A percentile compares a stretch with the other conserved stretches of the same genome.
These are phyloP conservation scores for Solea solea DNA, from an alignment of 2,113 vertebrate genomes.

Conservation along the genomic window DNA sequence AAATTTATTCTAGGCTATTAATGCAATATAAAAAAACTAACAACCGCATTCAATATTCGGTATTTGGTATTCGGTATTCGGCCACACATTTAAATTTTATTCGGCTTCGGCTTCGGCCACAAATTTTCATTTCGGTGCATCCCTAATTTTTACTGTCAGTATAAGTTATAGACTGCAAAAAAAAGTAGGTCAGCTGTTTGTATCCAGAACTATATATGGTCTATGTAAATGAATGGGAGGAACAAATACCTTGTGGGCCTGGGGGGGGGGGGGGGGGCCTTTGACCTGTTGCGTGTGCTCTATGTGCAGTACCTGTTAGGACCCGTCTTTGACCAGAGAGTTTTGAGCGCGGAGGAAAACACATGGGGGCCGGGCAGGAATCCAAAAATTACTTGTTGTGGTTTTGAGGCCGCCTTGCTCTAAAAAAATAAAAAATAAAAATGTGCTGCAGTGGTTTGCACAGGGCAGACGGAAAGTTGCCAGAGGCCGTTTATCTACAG, in stretches of 20 bases:
- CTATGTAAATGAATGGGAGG: constrained; percentile 45
- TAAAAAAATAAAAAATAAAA: not conserved
- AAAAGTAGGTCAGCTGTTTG: constrained; percentile 26
- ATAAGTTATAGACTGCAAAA: constrained; percentile 20
- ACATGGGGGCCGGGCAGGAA: constrained; percentile 57
- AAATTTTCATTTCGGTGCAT: no score
- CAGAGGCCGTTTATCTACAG: constrained; percentile 17
- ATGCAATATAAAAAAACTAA: no score
- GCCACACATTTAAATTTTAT: no score
- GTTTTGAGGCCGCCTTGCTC: constrained; percentile 53
- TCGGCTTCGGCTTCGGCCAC: no score
- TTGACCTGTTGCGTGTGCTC: constrained; percentile 69
- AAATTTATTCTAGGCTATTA: no score
- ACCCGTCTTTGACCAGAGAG: constrained; percentile 64
- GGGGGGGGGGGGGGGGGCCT: constrained; percentile 39
- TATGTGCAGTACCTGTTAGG: constrained; percentile 60
- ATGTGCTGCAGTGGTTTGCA: constrained; percentile 58
- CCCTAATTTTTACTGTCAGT: constrained; percentile 36
- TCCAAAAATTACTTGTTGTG: constrained; percentile 67
- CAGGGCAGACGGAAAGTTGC: constrained; percentile 25
- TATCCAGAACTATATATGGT: constrained; percentile 46
- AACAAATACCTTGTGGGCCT: constrained; percentile 58
- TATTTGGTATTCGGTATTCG: no score
- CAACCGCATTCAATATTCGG: no score
- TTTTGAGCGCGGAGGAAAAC: constrained; percentile 53